Evolutionary conservation across 64 coral and sea anemone genomes (phyloP), one percentile per base, ranked within the genome.

Genomic region (Montipora capricornis): DNA sequence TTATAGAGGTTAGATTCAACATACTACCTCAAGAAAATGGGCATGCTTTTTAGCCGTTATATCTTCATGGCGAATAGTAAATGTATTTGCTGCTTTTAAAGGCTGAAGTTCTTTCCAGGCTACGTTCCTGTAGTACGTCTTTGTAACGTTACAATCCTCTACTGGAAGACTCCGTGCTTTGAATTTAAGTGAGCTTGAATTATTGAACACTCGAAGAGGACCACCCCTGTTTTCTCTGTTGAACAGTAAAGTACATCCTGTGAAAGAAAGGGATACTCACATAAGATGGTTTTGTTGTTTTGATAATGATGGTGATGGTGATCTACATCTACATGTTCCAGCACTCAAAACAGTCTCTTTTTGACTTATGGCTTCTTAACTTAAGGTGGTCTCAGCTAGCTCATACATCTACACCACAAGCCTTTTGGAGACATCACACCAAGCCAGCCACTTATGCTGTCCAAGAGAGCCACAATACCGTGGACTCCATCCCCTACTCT

Each of bases 171-270:
- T 71, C 5, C 0, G 68, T 49, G 47, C 8, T 3, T 15, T 24
- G 14, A 86, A 46, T 22, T 5, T 49, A 5, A 49, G 12, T 49
- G 66, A 70, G 13, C 62, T 86, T 29, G 82, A 86, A 0, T 50
- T 71, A 71, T 73, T 50, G 62, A 86, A 86, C 71, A 86, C 46
- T 86, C 4, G 67, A 5, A 86, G 82, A 2, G 37, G 14, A 6
- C 17, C 16, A 13, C 16, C 4, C 13, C 0, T 7, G n/a, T 5
- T 70, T 73, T 71, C 82, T 73, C 47, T 22, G 1, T 13, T 11
- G 19, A 86, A 86, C 8, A 50, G 66, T 17, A 86, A 73, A 24
- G 2, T 26, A 51, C 82, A 86, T 4, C 44, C 82, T 86, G 82
- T 3, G 71, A 86, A 71, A 24, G 20, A 71, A 5, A 71, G 17